phyloP scores from a whole-genome alignment of 2,888 invertebrate species.

The Muschampia plurimacula region DNA sequence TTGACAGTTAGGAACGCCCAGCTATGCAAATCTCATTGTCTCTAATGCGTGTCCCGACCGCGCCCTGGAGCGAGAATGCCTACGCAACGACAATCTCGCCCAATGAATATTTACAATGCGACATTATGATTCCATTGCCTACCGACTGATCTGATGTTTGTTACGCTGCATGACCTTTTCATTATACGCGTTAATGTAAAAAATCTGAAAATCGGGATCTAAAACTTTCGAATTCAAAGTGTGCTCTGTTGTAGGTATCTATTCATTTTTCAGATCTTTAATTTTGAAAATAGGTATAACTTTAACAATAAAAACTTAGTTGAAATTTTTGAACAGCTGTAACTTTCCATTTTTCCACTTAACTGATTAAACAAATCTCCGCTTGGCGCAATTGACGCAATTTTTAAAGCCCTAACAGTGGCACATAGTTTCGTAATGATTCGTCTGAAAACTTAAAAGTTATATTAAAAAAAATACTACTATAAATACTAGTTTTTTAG shows the following conservation, averaged over 20 bases:
- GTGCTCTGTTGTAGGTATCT: background rate
- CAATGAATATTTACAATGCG: conserved; percentile 79
- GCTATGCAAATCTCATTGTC: conserved; percentile 83
- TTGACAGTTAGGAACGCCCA: conserved; percentile 81
- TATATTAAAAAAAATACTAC: too few relatives aligned
- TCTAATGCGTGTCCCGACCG: conserved; percentile 74
- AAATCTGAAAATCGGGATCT: background rate
- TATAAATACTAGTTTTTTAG: background rate
- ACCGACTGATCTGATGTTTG: conserved; percentile 58
- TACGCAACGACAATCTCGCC: conserved; percentile 72
- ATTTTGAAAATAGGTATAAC: too few relatives aligned
- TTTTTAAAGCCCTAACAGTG: too few relatives aligned
- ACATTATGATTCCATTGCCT: conserved; percentile 59
- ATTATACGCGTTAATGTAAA: background rate
- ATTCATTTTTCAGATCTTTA: too few relatives aligned
- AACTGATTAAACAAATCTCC: too few relatives aligned
- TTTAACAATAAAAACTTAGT: too few relatives aligned
- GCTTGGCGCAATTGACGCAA: too few relatives aligned
- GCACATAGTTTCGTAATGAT: too few relatives aligned
- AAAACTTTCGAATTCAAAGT: too few relatives aligned
- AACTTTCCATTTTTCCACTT: background rate
- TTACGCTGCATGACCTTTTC: conserved; percentile 56
- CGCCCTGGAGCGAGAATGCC: conserved; percentile 69
- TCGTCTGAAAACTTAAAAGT: background rate
- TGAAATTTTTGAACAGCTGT: background rate